Evolutionary conservation across 2,797 vertebrate species (phyloP), one percentile per base, ranked within the genome.

Genomic region (Cirrhinus mrigala): DNA sequence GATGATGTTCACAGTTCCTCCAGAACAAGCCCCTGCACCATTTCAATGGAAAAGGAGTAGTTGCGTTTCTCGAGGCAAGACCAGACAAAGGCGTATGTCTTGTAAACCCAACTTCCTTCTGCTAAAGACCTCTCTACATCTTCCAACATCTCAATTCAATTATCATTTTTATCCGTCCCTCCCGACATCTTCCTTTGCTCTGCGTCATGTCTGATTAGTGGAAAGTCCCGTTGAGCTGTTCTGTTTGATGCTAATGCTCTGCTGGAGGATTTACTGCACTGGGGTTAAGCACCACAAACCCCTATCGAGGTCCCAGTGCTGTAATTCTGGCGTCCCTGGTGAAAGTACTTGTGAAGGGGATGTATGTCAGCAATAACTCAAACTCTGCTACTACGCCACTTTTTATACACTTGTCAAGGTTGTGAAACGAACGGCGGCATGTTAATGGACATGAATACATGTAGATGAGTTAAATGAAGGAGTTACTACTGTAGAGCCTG

Each of bases 181-280:
- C 79, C 87, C 92, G 92, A 91, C 90, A 92, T 24, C 89, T 90
- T 88, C 87, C 87, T 90, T 93, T 91, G 90, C 92, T 94, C 92
- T 91, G 89, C 86, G 87, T 83, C 86, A 87, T 73, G 91, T 86
- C 91, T 92, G 92, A 93, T 92, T 92, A 92, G 89, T 90, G 88
- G 91, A 92, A 93, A 91, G 91, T 89, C 60, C 86, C 79, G 62
- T 91, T 93, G 91, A 94, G 92, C 91, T 93, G 85, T 89, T 87
- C 88, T 84, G 91, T 91, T 91, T 90, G 89, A 86, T 92, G 88
- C 85, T 91, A 90, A 93, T 89, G 89, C 91, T 90, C 90, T 40
- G 88, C 91, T 87, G 88, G 89, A 92, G 92, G 91, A 94, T 94
- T 95, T 94, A 94, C 91, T 80, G 92, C 92, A 69, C 22, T 37